These are phyloP conservation scores for Gymnosoma rotundatum DNA, from an alignment of 2,888 invertebrate genomes.

Conservation along the genomic window DNA sequence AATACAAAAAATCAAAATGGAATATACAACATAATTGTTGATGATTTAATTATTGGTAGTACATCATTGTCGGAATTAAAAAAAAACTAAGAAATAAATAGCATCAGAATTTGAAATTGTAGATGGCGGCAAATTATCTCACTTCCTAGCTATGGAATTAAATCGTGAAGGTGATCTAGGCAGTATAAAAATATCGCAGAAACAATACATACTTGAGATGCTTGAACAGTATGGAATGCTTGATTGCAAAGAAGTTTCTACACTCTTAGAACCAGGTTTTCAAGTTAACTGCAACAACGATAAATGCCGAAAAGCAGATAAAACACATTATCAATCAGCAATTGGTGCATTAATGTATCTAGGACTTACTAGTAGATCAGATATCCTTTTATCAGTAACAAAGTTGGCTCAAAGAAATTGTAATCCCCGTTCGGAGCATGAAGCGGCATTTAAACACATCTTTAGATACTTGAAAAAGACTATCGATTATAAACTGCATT, in stretches of 20 bases:
- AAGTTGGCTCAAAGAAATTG: slow-evolving; percentile 63
- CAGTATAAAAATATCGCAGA: neutral
- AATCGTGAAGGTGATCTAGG: slow-evolving; percentile 1
- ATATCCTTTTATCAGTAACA: slow-evolving; percentile 59
- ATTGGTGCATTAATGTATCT: slow-evolving; percentile 70
- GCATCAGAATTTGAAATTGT: slow-evolving; percentile 12
- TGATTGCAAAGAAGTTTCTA: slow-evolving; percentile 5
- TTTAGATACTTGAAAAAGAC: slow-evolving; percentile 50
- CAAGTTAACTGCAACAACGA: too few species aligned
- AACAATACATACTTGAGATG: neutral
- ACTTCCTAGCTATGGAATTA: slow-evolving; percentile 25
- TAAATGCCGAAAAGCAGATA: too few species aligned
- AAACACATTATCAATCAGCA: slow-evolving; percentile 37
- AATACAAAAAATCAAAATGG: neutral
- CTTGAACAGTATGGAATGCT: neutral
- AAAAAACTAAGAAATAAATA: neutral
- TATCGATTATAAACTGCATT: slow-evolving; percentile 39
- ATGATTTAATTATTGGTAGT: slow-evolving; percentile 61
- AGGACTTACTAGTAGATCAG: slow-evolving; percentile 64
- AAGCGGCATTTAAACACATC: slow-evolving; percentile 9
- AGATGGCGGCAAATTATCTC: neutral
- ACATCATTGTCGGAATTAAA: neutral
- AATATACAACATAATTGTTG: slow-evolving; percentile 31
- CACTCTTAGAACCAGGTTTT: neutral
- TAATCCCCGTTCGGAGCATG: slow-evolving; percentile 60